Evolutionary conservation across 2,888 invertebrate species (phyloP).

Genomic region (Andrena haemorrhoa): DNA sequence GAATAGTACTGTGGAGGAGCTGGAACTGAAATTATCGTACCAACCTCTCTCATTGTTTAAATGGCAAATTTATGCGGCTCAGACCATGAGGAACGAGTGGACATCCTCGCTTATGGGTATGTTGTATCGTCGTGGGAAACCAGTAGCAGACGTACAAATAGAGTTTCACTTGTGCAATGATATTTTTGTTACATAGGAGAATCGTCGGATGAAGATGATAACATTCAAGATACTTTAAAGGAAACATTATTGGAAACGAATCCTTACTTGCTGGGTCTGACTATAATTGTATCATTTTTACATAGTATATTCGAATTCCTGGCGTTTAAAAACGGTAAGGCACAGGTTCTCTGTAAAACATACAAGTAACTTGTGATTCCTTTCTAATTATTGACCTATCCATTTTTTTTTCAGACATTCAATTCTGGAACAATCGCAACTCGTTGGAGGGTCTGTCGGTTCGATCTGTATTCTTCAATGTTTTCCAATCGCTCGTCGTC

Average conservation of each 20-base stretch:
- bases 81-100: slow-evolving; percentile 96
- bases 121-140: slow-evolving; percentile 7
- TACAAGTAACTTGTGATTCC: not conserved
- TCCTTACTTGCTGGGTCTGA: slow-evolving; percentile 96
- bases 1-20: slow-evolving; percentile 92
- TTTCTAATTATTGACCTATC: slow-evolving; percentile 11
- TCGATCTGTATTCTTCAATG: slow-evolving; percentile 98
- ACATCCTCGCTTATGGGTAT: slow-evolving; percentile 83
- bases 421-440: slow-evolving; percentile 99
- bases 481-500: slow-evolving; percentile 98
- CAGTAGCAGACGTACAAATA: not conserved
- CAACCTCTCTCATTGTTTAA: slow-evolving; percentile 98
- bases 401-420: slow-evolving; percentile 90
- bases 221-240: slow-evolving; percentile 95
- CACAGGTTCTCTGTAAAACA: not conserved
- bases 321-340: slow-evolving; percentile 98
- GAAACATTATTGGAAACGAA: slow-evolving; percentile 98
- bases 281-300: slow-evolving; percentile 95
- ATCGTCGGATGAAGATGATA: slow-evolving; percentile 92
- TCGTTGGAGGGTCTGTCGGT: slow-evolving; percentile 99
- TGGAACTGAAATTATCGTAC: slow-evolving; percentile 90
- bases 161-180: not conserved
- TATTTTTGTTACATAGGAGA: slow-evolving; percentile 79
- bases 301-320: slow-evolving; percentile 99
- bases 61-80: slow-evolving; percentile 99